A percentile compares a stretch with the other conserved stretches of the same genome.
These are phyloP conservation scores for Halocynthia aurantium DNA, from an alignment of 23 tunicate genomes.

Conservation along the genomic window DNA sequence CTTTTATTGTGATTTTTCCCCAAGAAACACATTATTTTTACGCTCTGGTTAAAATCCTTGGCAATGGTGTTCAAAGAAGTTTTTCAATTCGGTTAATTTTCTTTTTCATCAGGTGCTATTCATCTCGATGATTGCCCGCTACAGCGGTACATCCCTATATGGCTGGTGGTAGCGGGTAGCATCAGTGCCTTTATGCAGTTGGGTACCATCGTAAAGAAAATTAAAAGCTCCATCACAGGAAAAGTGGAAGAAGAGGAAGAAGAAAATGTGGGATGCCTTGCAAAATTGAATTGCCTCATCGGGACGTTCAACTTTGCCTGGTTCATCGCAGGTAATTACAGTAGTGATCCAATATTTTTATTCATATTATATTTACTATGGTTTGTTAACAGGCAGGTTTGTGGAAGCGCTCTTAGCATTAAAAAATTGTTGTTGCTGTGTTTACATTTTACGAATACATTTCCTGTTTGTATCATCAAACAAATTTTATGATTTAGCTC, in stretches of 20 bases:
- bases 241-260: not conserved
- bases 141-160: conserved; percentile 64
- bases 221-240: conserved; percentile 27
- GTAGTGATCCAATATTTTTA: not conserved
- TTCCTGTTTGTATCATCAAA: no score
- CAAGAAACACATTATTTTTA: not conserved
- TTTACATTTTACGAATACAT: no score
- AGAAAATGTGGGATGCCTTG: conserved; percentile 5
- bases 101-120: conserved; percentile 39
- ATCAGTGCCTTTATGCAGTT: conserved; percentile 48
- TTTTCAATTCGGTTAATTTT: not conserved
- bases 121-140: conserved; percentile 60
- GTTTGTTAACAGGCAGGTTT: not conserved
- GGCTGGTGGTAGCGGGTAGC: conserved; percentile 72
- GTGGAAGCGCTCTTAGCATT: not conserved
- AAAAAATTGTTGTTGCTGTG: not conserved
- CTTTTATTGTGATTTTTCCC: not conserved
- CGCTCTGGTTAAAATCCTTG: no score
- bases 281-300: conserved; percentile 30
- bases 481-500: not conserved
- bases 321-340: conserved; percentile 75
- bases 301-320: conserved; percentile 69
- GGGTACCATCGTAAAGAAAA: conserved; percentile 31
- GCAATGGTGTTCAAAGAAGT: not conserved
- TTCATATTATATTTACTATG: not conserved